Base-by-base conservation (phyloP, 2,888 invertebrate genomes). In the Idaea aversata region DNA sequence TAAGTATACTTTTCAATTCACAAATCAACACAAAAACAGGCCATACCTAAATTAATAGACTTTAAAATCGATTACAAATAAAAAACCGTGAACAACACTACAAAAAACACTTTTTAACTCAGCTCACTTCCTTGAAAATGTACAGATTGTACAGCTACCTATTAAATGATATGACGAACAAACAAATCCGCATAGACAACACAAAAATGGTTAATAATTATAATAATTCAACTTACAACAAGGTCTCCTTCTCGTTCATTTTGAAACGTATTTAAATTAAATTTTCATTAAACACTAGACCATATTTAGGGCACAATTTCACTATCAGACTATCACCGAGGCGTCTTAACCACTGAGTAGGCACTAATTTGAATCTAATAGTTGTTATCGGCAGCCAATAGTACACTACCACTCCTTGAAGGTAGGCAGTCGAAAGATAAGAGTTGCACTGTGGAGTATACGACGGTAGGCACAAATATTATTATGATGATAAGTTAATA, bases 201-300 rank as follows among this genome's bases (percentile, higher is more conserved):
- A 10, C 7, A 47, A 47, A 47, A 4, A 36, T 13, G 47, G 25
- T 25, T 25, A 25, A 25, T 25, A 25, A 25, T 13, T 10, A 47
- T 10, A 47, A 13, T 10, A 36, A 36, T 64, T 69, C 25, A 25
- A 90, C 91, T 90, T 76, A 91, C 90, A 83, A 77, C 59, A 91
- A 65, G 61, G 72, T 78, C 65, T 87, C 88, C 57, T 72, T 75
- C 63, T 87, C 88, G 4, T 79, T 77, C 87, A 87, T 90, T 68
- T 71, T 79, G 60, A 69, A 63, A 59, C 4, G 15, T 4, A 63
- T 5, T 13, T n/a, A 57, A 10, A 60, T 15, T 35, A 34, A 61
- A 38, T 47, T 47, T 57, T 15, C 67, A 61, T 62, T 47, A 61
- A 61, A 61, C 62, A 67, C 70, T 70, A 69, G 59, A 65, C 47